Percentiles rank a stretch among this genome's conserved stretches.
Conservation (phyloP, 1,140 invertebrate species). For the Drosophila dunni region DNA sequence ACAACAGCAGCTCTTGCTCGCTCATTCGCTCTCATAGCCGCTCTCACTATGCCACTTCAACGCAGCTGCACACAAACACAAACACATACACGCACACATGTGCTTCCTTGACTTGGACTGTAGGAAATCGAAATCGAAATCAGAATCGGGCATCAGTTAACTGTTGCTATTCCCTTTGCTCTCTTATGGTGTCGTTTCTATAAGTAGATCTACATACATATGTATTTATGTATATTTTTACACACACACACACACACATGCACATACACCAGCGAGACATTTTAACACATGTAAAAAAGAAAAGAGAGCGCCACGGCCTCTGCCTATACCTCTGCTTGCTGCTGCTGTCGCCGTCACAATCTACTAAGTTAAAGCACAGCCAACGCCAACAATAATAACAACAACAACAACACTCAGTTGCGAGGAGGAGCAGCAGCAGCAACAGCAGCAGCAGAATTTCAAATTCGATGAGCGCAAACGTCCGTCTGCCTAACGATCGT, state of each 20-base stretch:
- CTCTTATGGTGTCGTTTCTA: constrained; percentile 60
- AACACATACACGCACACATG: background rate
- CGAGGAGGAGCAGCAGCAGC: constrained; percentile 49
- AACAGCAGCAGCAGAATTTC: constrained; percentile 24
- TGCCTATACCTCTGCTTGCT: constrained; percentile 28
- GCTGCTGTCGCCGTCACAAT: constrained; percentile 57
- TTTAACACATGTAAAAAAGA: constrained; percentile 68
- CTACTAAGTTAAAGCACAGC: constrained; percentile 78
- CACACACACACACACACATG: constrained; percentile 17
- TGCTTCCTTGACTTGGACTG: constrained; percentile 47
- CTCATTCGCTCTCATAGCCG: background rate
- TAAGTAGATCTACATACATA: constrained; percentile 72
- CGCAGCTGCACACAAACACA: constrained; percentile 12
- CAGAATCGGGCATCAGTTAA: constrained; percentile 54
- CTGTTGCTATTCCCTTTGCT: constrained; percentile 38
- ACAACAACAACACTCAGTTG: constrained; percentile 29
- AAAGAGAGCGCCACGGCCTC: constrained; percentile 13
- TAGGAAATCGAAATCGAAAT: constrained; percentile 48
- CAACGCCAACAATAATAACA: constrained; percentile 29
- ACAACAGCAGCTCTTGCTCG: background rate
- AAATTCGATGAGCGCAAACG: constrained; percentile 12
- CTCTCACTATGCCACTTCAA: constrained; percentile 5
- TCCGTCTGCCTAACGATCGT: constrained; percentile 72
- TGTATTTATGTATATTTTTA: constrained; percentile 31
- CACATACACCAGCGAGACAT: constrained; percentile 9